Conservation (phyloP, 2,113 vertebrate species). For the Nothobranchius furzeri region DNA sequence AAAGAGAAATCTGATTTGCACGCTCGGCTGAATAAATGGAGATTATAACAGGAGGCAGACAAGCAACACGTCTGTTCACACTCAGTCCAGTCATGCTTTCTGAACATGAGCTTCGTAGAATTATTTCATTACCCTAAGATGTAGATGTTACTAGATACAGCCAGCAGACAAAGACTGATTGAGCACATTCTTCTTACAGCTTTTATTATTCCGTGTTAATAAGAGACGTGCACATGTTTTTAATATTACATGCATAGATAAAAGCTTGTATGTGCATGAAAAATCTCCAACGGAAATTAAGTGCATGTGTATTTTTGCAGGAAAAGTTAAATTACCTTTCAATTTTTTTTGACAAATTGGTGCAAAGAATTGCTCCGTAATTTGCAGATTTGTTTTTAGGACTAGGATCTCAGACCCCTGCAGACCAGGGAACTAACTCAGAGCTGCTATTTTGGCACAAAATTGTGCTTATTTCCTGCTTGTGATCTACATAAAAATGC, state of each 20-base stretch:
- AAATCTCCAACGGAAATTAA: slow-evolving; percentile 42
- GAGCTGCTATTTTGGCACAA: neutral
- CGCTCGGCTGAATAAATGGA: slow-evolving; percentile 16
- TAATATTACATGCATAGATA: neutral
- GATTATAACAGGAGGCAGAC: slow-evolving; percentile 41
- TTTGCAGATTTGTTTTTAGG: no score
- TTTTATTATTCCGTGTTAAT: slow-evolving; percentile 22
- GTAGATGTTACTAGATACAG: slow-evolving; percentile 51
- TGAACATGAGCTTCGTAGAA: neutral
- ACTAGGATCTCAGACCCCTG: no score
- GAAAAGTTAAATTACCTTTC: neutral
- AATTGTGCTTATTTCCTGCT: slow-evolving; percentile 40
- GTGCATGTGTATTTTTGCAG: neutral
- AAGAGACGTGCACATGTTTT: neutral
- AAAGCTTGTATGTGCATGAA: slow-evolving; percentile 26
- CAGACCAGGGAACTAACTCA: neutral
- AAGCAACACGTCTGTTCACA: slow-evolving; percentile 41
- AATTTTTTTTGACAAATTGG: neutral
- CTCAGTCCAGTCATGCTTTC: slow-evolving; percentile 1
- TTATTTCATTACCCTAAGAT: slow-evolving; percentile 46
- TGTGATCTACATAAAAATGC: slow-evolving; percentile 41
- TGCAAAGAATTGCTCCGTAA: no score
- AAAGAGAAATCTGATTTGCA: slow-evolving; percentile 41
- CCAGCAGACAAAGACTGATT: slow-evolving; percentile 44
- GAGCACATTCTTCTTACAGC: slow-evolving; percentile 39